Percentiles rank a stretch among this genome's conserved stretches.
These are phyloP conservation scores for Meganola albula DNA, from an alignment of 2,888 invertebrate genomes.

Conservation along the genomic window DNA sequence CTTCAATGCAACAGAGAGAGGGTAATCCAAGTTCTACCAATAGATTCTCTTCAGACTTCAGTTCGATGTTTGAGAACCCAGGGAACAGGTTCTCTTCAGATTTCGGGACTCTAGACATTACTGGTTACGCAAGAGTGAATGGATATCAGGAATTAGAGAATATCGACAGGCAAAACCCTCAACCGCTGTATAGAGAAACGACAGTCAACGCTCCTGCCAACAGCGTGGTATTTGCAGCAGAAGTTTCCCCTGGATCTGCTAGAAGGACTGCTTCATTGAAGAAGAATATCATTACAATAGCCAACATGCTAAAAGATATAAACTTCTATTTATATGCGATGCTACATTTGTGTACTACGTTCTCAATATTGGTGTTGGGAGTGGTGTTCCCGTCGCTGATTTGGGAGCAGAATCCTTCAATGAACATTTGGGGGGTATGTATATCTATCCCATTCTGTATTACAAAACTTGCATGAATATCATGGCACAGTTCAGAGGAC, in stretches of 20 bases:
- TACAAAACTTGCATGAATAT: too few relatives aligned
- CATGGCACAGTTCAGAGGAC: too few relatives aligned
- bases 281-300: constrained; percentile 64
- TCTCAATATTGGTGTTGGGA: constrained; percentile 70
- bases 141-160: constrained; percentile 63
- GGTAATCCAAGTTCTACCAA: constrained; percentile 28
- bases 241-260: constrained; percentile 57
- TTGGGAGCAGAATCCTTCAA: constrained; percentile 58
- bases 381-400: constrained; percentile 74
- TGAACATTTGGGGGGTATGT: constrained; percentile 68
- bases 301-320: constrained; percentile 59
- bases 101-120: constrained; percentile 42
- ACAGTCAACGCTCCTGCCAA: constrained; percentile 65
- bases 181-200: constrained; percentile 75
- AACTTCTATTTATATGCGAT: constrained; percentile 78
- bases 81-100: constrained; percentile 37
- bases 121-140: constrained; percentile 41
- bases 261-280: constrained; percentile 62
- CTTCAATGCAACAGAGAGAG: constrained; percentile 50
- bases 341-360: constrained; percentile 72
- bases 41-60: constrained; percentile 59
- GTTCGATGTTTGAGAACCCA: constrained; percentile 34
- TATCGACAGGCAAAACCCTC: constrained; percentile 65
- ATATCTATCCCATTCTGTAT: too few relatives aligned
- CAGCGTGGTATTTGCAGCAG: constrained; percentile 52